Conservation (phyloP, 2,113 vertebrate species). For the Galbula dea region DNA sequence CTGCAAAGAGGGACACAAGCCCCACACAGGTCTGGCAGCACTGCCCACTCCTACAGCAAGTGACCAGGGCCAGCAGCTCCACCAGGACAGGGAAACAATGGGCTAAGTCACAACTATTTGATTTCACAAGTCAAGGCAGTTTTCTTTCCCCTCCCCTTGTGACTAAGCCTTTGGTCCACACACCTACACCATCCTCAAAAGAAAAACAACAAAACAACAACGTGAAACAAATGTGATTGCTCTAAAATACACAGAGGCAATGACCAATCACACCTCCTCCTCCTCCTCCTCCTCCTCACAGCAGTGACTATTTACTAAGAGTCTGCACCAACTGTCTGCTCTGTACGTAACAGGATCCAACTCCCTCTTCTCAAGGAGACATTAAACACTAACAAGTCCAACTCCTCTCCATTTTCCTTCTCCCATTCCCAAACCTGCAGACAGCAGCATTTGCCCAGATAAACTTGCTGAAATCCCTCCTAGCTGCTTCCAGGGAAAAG, state of each 20-base stretch:
- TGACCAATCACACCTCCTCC: constrained; percentile 50
- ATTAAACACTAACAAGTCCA: neutral
- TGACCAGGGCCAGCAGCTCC: neutral
- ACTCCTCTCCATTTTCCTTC: neutral
- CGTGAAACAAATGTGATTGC: constrained; percentile 23
- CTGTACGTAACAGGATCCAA: neutral
- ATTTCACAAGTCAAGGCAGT: constrained; percentile 32
- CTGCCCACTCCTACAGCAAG: neutral
- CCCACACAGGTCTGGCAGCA: neutral
- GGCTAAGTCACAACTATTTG: constrained; percentile 14
- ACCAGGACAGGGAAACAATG: neutral
- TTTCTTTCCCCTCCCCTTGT: constrained; percentile 34
- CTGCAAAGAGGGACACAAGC: neutral
- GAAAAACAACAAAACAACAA: too few species aligned
- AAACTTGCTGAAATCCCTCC: neutral
- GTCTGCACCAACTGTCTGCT: constrained; percentile 22
- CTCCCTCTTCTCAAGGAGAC: neutral
- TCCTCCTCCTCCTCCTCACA: constrained; percentile 51
- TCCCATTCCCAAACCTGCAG: neutral
- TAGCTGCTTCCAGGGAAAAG: neutral
- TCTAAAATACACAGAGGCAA: constrained; percentile 47
- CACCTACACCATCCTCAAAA: constrained; percentile 50
- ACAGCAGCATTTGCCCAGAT: neutral
- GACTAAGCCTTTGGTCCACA: constrained; percentile 53
- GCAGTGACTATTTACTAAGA: constrained; percentile 33